Percentiles rank a stretch among this genome's conserved stretches.
These are phyloP conservation scores for Acanthis flammea DNA, from an alignment of 2,797 vertebrate species.

Conservation along the genomic window DNA sequence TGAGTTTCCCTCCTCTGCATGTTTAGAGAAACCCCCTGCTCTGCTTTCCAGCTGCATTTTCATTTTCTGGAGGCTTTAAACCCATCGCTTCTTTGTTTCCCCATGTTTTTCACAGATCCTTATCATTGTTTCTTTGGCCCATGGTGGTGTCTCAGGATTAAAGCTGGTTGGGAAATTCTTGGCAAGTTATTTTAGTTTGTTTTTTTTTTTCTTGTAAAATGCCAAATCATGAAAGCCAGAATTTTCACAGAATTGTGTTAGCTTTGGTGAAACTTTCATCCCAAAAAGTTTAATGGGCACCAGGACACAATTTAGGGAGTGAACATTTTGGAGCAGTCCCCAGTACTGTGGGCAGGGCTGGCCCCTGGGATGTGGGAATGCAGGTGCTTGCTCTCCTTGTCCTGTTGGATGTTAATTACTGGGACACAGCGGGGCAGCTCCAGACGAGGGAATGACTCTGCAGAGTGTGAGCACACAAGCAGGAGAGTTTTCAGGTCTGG, in stretches of 20 bases:
- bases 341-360: not conserved
- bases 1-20: not conserved
- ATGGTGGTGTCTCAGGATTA: not conserved
- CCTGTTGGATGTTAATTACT: not conserved
- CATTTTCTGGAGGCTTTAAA: not conserved
- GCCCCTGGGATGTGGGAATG: not conserved
- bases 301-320: not conserved
- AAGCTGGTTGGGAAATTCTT: constrained; percentile 38
- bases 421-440: not conserved
- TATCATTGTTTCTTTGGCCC: not conserved
- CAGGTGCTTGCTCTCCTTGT: not conserved
- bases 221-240: not conserved
- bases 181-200: not conserved
- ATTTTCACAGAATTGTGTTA: not conserved
- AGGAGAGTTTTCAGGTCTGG: not conserved
- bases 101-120: constrained; percentile 17
- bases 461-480: not conserved
- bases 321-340: not conserved
- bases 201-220: not conserved
- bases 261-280: constrained; percentile 14
- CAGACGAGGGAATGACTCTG: not conserved
- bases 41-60: constrained; percentile 5
- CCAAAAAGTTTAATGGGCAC: not conserved
- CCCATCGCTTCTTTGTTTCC: constrained; percentile 21
- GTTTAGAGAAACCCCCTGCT: not conserved